These are phyloP conservation scores for Condylura cristata DNA, from an alignment of 2,113 vertebrate species.

Conservation along the genomic window DNA sequence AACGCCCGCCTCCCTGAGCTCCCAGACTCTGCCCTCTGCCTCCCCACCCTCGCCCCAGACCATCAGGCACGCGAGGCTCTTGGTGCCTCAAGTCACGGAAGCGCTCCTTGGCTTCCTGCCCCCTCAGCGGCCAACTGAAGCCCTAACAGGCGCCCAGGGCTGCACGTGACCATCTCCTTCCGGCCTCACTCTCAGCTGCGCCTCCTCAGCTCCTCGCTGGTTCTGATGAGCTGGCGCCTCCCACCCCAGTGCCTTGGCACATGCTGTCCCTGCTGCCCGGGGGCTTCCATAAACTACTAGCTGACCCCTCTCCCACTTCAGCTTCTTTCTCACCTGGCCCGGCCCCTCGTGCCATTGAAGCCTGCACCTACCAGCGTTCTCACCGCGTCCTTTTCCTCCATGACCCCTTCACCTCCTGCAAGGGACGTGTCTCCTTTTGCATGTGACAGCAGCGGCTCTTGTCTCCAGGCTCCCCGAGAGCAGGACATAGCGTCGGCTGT, in stretches of 20 bases:
- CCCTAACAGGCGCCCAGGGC: background rate
- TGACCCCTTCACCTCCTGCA: background rate
- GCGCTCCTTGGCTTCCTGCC: background rate
- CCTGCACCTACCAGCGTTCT: background rate
- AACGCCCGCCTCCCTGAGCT: background rate
- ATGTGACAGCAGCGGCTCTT: background rate
- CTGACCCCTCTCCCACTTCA: background rate
- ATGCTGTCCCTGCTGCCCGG: background rate
- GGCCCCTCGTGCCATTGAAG: too few species aligned
- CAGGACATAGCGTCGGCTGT: background rate
- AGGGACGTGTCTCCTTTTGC: background rate
- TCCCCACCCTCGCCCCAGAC: background rate
- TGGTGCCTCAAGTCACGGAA: background rate
- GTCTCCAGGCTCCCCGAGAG: background rate
- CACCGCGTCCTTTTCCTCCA: background rate
- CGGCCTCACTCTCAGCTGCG: background rate
- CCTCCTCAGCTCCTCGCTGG: background rate
- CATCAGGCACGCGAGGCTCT: background rate
- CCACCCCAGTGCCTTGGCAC: background rate
- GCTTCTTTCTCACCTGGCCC: background rate
- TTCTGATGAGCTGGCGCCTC: too few species aligned
- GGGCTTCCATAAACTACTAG: background rate
- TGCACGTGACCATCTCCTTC: accelerated
- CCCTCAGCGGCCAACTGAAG: background rate
- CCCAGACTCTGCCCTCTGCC: background rate